Base-by-base conservation (phyloP, 2,888 invertebrate species). In the Lysandra coridon region DNA sequence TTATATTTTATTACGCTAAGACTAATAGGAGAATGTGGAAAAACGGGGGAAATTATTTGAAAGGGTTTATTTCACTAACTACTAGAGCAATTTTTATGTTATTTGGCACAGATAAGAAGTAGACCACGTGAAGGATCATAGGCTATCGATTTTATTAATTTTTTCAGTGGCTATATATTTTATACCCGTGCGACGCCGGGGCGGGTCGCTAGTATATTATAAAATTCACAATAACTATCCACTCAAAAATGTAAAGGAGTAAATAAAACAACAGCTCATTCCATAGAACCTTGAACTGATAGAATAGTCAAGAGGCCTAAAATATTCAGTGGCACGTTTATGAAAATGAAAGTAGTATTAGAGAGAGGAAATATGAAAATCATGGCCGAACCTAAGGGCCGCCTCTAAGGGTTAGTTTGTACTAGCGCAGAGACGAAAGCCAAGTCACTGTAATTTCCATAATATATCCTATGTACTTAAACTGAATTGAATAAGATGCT, bases 321-420 rank as follows among this genome's bases (percentile, higher is more conserved):
- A 44, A 74, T 74, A 74, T 74, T 74, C 74, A 74, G 74, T 44
- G 74, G 74, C 44, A 44, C 74, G 37, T 23, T 74, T 44, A 74
- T 74, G 74, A 74, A 44, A 74, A 74, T 44, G 74, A 74, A 74
- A 74, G 44, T 74, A 74, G 74, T 74, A 23, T 44, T 44, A 74
- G 74, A 73, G n/a, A 40, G 40, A 44, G 74, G 40, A 74, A 74
- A 74, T 74, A 74, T 74, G 74, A 74, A 74, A 74, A 74, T 74
- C 74, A 74, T 74, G 74, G 44, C 6, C n/a, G 74, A n/a, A 23
- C 74, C n/a, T 6, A 37, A 33, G 14, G 33, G 69, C 1, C 73
- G 5, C 10, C 44, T 44, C 7, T 74, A 44, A 69, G 23, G 69
- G 33, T 33, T 14, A 4, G 14, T 4, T 69, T 17, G 5, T 1